Base-by-base conservation (phyloP, 1,140 invertebrate genomes). In the Euwallacea similis region DNA sequence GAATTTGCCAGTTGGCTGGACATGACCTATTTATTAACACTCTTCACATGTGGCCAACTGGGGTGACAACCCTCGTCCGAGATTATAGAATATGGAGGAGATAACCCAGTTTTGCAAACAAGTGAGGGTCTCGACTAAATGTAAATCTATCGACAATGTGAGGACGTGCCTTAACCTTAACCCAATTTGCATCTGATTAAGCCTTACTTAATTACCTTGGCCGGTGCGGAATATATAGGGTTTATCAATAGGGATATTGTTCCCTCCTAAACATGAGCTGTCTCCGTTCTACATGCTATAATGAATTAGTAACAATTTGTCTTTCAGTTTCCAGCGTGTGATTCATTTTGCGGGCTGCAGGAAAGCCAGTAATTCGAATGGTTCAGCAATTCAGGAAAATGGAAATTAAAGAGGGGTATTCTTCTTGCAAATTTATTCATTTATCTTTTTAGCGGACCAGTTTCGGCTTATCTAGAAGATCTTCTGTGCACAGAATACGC, bases 61-160 rank as follows among this genome's bases (percentile, higher is more conserved):
- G 21, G 46, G 46, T 50, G 46, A 50, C 46, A 50, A 11, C 46
- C 46, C 9, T 50, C 46, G 9, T 11, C 9, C 9, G 46, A 50
- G 2, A 11, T 50, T 50, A 56, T 13, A 13, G 54, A 13, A 13
- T 56, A 56, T 56, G 16, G 8, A 15, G 16, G 16, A 56, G 54
- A 56, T 56, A 56, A 56, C 16, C 16, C 54, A 15, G n/a, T 56
- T 56, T 56, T 9, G 54, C 16, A 15, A 56, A 56, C n/a, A 56
- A 56, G 16, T 56, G 54, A 13, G 46, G 46, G 46, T 13, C 9
- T 50, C 46, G 13, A 50, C 2, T 50, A 50, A 50, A 50, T 50
- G 13, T 50, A 13, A 50, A 50, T 11, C 46, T 50, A 50, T 50
- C 46, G 46, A 50, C 46, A 50, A 50, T 50, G 13, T 10, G 13